Percentiles rank a stretch among this genome's conserved stretches.
phyloP scores from a whole-genome alignment of 2,113 vertebrate species.

The Sylvilagus bachmani region DNA sequence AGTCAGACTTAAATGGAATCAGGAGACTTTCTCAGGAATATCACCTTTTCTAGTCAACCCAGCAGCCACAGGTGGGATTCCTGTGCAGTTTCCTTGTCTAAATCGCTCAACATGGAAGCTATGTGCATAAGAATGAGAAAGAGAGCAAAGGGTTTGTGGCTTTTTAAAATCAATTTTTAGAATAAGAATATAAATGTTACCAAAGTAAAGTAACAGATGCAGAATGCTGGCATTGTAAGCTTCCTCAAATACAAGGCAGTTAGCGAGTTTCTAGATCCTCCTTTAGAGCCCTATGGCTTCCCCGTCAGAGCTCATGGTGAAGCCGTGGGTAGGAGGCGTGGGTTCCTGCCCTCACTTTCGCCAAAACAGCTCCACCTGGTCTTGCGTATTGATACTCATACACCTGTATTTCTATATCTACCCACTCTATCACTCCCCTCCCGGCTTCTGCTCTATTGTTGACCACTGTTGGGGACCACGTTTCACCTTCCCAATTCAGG shows the following conservation, averaged over 20 bases:
- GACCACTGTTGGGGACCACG: neutral
- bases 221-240: neutral
- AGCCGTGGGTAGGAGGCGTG: neutral
- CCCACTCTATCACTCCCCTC: neutral
- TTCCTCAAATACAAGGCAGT: neutral
- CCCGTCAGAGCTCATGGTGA: neutral
- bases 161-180: neutral
- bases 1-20: neutral
- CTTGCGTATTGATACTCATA: neutral
- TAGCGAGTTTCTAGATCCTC: neutral
- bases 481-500: neutral
- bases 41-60: neutral
- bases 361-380: neutral
- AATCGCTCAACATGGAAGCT: neutral
- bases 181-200: constrained; percentile 34
- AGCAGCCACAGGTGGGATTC: neutral
- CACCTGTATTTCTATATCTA: neutral
- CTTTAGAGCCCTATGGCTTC: neutral
- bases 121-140: neutral
- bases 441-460: neutral
- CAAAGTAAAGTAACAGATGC: neutral
- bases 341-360: neutral
- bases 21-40: neutral
- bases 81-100: neutral
- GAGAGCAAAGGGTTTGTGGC: neutral